Percentiles rank a stretch among this genome's conserved stretches.
Evolutionary conservation across 2,113 vertebrate species (phyloP).

Genomic region (Pantherophis guttatus): DNA sequence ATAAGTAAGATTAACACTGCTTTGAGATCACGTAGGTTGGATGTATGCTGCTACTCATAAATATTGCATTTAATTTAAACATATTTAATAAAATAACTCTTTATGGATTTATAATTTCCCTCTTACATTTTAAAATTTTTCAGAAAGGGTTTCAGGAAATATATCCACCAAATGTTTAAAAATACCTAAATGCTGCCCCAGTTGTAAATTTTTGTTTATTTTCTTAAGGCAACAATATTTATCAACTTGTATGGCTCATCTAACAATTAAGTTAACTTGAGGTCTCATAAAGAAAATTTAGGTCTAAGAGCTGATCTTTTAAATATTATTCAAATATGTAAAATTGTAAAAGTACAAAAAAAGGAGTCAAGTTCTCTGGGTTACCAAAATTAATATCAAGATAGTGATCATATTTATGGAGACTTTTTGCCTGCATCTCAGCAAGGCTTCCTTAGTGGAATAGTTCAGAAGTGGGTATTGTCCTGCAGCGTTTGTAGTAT

Average conservation of each 20-base stretch:
- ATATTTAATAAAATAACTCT: background rate
- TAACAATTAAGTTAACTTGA: background rate
- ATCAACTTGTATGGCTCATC: background rate
- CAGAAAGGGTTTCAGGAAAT: background rate
- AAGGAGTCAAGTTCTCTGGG: background rate
- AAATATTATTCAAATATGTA: background rate
- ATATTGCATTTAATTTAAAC: background rate
- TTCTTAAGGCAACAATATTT: background rate
- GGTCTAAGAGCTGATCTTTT: background rate
- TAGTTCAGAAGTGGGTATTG: background rate
- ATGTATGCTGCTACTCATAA: background rate
- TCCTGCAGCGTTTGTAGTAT: background rate
- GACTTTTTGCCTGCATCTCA: background rate
- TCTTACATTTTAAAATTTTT: background rate
- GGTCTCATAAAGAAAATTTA: background rate
- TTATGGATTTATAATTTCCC: background rate
- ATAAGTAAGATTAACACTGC: background rate
- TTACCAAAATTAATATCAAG: background rate
- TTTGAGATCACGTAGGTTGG: background rate
- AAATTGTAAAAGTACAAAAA: background rate
- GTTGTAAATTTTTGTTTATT: background rate
- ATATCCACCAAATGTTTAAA: background rate
- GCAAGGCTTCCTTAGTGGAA: background rate
- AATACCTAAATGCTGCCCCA: background rate
- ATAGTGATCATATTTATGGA: background rate